Conservation (phyloP, 2,888 invertebrate genomes). For the Cetonia aurata region DNA sequence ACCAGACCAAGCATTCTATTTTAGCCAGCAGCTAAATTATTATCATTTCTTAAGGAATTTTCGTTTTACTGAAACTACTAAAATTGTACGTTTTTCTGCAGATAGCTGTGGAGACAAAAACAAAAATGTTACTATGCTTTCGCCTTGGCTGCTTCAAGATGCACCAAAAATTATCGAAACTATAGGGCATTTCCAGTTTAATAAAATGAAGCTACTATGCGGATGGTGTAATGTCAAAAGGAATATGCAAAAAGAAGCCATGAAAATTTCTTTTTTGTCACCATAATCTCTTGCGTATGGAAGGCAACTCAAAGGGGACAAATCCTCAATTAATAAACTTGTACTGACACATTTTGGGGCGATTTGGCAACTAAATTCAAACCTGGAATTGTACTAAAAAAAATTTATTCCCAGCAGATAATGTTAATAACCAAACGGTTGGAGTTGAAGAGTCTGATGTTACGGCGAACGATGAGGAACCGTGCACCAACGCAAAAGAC, state of each 20-base stretch:
- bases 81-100: too few relatives aligned
- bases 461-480: background rate
- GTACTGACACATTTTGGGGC: background rate
- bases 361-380: background rate
- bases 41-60: constrained; percentile 10
- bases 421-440: too few relatives aligned
- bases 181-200: constrained; percentile 7
- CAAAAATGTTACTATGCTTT: constrained; percentile 20
- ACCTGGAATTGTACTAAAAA: too few relatives aligned
- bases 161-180: constrained; percentile 6
- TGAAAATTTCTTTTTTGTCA: constrained; percentile 1
- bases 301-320: constrained; percentile 15
- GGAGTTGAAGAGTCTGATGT: too few relatives aligned
- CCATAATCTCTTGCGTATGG: constrained; percentile 13
- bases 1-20: constrained; percentile 12
- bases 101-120: constrained; percentile 28
- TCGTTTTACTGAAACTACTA: too few relatives aligned
- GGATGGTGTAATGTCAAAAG: too few relatives aligned
- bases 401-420: too few relatives aligned
- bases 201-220: constrained; percentile 1
- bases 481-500: background rate
- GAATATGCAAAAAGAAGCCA: constrained; percentile 1
- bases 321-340: background rate
- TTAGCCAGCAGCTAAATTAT: constrained; percentile 3
- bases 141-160: constrained; percentile 8